Conservation (phyloP, 2,888 invertebrate species). For the Leucozona laternaria region DNA sequence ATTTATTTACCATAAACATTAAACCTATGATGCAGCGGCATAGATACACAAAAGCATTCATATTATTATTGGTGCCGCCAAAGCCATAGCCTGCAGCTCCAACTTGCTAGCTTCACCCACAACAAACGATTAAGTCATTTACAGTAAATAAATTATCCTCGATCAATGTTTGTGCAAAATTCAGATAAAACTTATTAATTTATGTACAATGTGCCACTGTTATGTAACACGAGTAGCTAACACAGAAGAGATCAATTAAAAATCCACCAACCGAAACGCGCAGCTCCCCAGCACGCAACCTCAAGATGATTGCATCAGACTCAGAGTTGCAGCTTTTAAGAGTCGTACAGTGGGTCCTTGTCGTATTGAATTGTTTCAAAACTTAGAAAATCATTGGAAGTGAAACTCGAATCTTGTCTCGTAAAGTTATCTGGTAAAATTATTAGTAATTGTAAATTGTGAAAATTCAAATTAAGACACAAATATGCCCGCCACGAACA, state of each 20-base stretch:
- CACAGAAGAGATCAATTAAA: constrained; percentile 62
- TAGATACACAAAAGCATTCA: not conserved
- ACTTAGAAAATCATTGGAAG: no score
- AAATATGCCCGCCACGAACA: no score
- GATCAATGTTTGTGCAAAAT: constrained; percentile 54
- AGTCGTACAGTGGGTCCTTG: not conserved
- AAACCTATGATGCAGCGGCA: constrained; percentile 13
- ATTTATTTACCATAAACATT: constrained; percentile 15
- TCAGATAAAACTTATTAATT: constrained; percentile 55
- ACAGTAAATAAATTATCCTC: constrained; percentile 65
- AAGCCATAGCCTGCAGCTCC: not conserved
- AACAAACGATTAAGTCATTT: constrained; percentile 65
- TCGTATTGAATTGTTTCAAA: not conserved
- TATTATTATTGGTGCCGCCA: constrained; percentile 10
- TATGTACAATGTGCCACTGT: constrained; percentile 45
- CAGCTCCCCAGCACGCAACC: constrained; percentile 52
- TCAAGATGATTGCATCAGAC: constrained; percentile 58
- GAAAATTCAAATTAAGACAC: no score
- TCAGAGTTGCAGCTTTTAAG: not conserved
- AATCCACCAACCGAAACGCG: constrained; percentile 52
- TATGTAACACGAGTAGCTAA: constrained; percentile 57
- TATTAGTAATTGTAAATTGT: no score
- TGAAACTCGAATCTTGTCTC: no score
- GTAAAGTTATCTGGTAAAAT: no score
- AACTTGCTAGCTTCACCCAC: constrained; percentile 57